These are phyloP conservation scores for Bombus confusus DNA, from an alignment of 1,140 invertebrate genomes.

Conservation along the genomic window DNA sequence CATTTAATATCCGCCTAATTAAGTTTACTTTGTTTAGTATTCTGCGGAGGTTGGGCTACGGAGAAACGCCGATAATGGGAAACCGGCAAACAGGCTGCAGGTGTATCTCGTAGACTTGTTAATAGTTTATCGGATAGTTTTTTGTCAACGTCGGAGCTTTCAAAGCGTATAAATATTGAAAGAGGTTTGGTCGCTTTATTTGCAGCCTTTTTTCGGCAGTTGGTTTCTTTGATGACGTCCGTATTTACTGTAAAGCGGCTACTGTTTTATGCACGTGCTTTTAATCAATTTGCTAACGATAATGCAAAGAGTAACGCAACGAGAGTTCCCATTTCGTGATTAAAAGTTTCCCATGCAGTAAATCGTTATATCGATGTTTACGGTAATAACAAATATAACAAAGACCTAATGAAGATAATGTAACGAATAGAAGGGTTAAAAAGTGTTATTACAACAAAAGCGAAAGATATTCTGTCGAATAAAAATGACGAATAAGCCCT, in stretches of 20 bases:
- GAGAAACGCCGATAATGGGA: constrained; percentile 33
- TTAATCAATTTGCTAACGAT: neutral
- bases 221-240: neutral
- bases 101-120: constrained; percentile 9
- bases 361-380: neutral
- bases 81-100: constrained; percentile 11
- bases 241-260: neutral
- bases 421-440: no score
- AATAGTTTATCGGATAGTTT: constrained; percentile 30
- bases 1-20: constrained; percentile 45
- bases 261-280: neutral
- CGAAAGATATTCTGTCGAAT: no score
- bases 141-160: constrained; percentile 15
- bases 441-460: no score
- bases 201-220: neutral
- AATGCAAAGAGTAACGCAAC: neutral
- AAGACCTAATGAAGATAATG: no score
- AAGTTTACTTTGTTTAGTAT: constrained; percentile 19
- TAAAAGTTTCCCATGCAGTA: neutral
- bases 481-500: no score
- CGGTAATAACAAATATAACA: no score
- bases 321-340: neutral
- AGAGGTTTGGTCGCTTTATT: neutral
- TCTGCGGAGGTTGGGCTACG: neutral
- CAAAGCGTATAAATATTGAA: neutral